phyloP scores from a whole-genome alignment of 2,888 invertebrate genomes.

The Stenodera caucasica region DNA sequence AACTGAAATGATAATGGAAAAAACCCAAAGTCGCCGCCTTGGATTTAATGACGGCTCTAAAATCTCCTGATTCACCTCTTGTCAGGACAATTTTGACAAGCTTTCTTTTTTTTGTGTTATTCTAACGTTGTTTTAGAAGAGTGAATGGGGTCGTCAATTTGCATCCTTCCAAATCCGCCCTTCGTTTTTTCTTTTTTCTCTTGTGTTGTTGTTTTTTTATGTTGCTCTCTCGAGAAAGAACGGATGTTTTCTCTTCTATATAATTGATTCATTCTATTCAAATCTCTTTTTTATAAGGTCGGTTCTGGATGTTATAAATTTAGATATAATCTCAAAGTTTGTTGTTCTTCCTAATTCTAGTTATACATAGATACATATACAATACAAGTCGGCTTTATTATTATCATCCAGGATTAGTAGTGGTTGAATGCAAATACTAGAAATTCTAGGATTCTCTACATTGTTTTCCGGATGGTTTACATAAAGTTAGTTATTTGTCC shows the following conservation, averaged over 20 bases:
- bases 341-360: conserved; percentile 4
- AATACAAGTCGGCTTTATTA: neutral
- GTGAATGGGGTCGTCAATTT: neutral
- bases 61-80: conserved; percentile 1
- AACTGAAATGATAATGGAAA: no score
- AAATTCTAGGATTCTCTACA: neutral
- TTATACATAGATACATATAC: neutral
- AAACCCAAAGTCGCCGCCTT: neutral
- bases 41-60: neutral
- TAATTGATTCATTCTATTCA: neutral
- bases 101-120: neutral
- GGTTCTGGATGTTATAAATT: neutral
- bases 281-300: neutral
- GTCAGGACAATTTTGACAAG: neutral
- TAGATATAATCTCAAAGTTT: conserved; percentile 3
- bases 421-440: conserved; percentile 1
- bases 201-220: neutral
- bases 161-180: neutral
- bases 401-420: neutral
- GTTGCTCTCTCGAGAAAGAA: no score
- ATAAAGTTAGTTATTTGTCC: neutral
- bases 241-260: no score
- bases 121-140: neutral
- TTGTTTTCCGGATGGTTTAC: conserved; percentile 4
- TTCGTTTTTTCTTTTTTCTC: no score